phyloP scores from a whole-genome alignment of 2,113 vertebrate species.

The Calonectris borealis region DNA sequence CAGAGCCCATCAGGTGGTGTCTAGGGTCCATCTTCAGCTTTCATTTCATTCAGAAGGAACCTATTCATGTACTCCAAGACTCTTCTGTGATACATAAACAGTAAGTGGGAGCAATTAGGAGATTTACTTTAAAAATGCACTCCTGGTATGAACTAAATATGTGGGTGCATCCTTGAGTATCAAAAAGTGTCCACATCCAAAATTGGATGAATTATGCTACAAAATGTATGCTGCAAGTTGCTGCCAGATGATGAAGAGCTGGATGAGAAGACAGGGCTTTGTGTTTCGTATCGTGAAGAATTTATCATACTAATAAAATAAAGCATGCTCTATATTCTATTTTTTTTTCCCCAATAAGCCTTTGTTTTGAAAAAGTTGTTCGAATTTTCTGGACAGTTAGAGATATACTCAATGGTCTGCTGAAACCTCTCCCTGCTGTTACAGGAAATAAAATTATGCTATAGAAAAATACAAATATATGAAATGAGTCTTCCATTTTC shows the following conservation, averaged over 20 bases:
- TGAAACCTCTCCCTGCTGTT: not conserved
- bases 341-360: not conserved
- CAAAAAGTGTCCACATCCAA: not conserved
- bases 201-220: not conserved
- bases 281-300: not conserved
- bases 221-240: not conserved
- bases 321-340: not conserved
- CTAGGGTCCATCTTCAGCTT: not conserved
- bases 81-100: not conserved
- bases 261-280: not conserved
- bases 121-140: not conserved
- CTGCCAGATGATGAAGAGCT: not conserved
- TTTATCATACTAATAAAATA: not conserved
- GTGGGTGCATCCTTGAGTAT: not conserved
- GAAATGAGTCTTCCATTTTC: not conserved
- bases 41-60: not conserved
- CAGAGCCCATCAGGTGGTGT: not conserved
- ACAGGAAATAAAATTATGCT: not conserved
- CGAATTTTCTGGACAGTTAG: not conserved
- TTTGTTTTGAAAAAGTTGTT: not conserved
- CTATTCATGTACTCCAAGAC: not conserved
- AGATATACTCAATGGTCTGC: not conserved
- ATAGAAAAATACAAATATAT: not conserved
- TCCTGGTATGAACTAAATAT: not conserved
- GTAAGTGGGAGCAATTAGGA: not conserved